Conservation (phyloP, 2,113 vertebrate species). For the Amphiprion percula region DNA sequence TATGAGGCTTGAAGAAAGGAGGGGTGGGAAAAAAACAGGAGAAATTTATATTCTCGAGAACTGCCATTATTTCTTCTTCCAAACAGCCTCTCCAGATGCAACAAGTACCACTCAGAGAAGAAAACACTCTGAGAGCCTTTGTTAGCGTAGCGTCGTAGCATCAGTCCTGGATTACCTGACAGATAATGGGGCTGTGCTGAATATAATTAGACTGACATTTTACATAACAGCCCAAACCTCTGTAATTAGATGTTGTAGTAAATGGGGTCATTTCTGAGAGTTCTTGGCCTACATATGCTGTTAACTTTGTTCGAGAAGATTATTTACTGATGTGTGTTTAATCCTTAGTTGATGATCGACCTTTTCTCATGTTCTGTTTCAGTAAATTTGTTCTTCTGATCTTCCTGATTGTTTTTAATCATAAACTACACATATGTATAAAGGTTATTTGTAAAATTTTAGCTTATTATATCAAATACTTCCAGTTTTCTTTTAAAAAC, state of each 20-base stretch:
- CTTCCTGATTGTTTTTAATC: no score
- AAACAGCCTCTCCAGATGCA: conserved; percentile 42
- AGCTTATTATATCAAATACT: no score
- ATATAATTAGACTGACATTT: conserved; percentile 82
- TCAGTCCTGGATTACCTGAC: conserved; percentile 59
- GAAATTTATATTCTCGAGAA: conserved; percentile 35
- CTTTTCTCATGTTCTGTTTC: background rate
- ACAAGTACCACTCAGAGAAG: conserved; percentile 21
- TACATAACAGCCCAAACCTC: conserved; percentile 63
- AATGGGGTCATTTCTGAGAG: conserved; percentile 62
- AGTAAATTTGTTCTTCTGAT: background rate
- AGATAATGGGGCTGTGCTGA: conserved; percentile 62
- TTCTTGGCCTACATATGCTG: conserved; percentile 9
- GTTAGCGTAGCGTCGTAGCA: conserved; percentile 21
- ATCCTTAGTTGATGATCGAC: background rate
- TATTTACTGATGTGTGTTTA: conserved; percentile 29
- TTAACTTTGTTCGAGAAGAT: conserved; percentile 24
- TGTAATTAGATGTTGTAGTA: conserved; percentile 67
- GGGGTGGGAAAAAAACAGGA: background rate
- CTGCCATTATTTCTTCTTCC: conserved; percentile 14
- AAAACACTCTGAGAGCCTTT: conserved; percentile 48
- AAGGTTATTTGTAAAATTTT: no score
- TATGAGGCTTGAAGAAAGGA: conserved; percentile 28
- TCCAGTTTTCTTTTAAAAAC: no score
- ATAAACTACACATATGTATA: no score